These are phyloP conservation scores for Saturnia japonica DNA, from an alignment of 2,888 invertebrate genomes.

Conservation along the genomic window DNA sequence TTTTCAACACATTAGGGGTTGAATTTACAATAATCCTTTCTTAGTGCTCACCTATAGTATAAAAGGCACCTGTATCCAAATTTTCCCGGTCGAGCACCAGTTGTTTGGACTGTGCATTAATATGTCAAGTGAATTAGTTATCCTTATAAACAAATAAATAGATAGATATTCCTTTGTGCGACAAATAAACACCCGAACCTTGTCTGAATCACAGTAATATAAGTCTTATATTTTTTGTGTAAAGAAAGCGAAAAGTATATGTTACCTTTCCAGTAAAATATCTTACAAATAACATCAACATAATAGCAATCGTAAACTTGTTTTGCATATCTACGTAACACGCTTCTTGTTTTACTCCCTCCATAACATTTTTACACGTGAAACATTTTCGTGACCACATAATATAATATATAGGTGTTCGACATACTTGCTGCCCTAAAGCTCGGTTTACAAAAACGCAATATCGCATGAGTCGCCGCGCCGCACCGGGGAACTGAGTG, in stretches of 20 bases:
- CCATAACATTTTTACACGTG: slow-evolving; percentile 43
- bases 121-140: too few species aligned
- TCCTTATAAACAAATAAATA: too few species aligned
- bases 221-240: neutral
- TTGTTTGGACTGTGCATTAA: too few species aligned
- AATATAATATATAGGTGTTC: slow-evolving; percentile 43
- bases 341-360: slow-evolving; percentile 36
- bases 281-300: slow-evolving; percentile 14
- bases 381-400: slow-evolving; percentile 58
- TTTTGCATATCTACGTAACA: slow-evolving; percentile 18
- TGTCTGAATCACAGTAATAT: neutral
- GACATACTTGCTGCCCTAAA: slow-evolving; percentile 50
- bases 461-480: slow-evolving; percentile 78
- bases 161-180: too few species aligned
- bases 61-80: too few species aligned
- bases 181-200: neutral
- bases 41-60: too few species aligned
- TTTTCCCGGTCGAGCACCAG: too few species aligned
- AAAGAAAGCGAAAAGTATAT: neutral
- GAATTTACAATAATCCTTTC: too few species aligned
- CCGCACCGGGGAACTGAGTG: slow-evolving; percentile 77
- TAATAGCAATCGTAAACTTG: slow-evolving; percentile 19
- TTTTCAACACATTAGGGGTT: too few species aligned
- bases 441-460: slow-evolving; percentile 74
- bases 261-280: neutral